Conservation (phyloP, 2,113 vertebrate species). For the Nothobranchius kuhntae region DNA sequence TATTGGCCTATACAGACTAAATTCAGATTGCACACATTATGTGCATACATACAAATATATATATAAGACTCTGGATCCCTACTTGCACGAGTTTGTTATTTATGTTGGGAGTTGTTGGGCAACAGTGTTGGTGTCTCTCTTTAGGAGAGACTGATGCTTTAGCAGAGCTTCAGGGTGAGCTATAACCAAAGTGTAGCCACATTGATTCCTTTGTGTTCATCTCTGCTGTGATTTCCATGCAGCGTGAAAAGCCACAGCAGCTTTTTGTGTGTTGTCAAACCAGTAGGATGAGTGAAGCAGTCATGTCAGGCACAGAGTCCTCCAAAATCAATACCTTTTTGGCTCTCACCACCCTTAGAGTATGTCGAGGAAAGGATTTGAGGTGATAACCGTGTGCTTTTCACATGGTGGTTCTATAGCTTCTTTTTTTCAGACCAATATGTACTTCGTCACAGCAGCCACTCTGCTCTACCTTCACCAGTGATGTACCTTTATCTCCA, state of each 20-base stretch:
- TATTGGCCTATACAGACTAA: constrained; percentile 16
- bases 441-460: constrained; percentile 20
- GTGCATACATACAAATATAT: not conserved
- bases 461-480: constrained; percentile 25
- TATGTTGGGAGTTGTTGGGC: constrained; percentile 25
- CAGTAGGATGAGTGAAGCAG: constrained; percentile 14
- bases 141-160: constrained; percentile 39
- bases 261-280: constrained; percentile 41
- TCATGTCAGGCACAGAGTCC: constrained; percentile 22
- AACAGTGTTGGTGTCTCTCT: constrained; percentile 27
- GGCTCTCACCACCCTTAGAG: constrained; percentile 15
- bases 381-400: constrained; percentile 29
- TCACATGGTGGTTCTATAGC: constrained; percentile 12
- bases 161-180: constrained; percentile 29
- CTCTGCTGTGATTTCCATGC: constrained; percentile 44
- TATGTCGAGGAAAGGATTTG: constrained; percentile 17
- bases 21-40: constrained; percentile 23
- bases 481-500: constrained; percentile 22
- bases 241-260: constrained; percentile 17
- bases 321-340: constrained; percentile 52
- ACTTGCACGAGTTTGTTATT: constrained; percentile 34
- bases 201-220: constrained; percentile 45
- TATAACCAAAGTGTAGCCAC: constrained; percentile 49
- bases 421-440: constrained; percentile 16
- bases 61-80: constrained; percentile 3